Evolutionary conservation across 2,888 invertebrate genomes (phyloP), one percentile per base, ranked within the genome.

Genomic region (Pollenia griseotomentosa): DNA sequence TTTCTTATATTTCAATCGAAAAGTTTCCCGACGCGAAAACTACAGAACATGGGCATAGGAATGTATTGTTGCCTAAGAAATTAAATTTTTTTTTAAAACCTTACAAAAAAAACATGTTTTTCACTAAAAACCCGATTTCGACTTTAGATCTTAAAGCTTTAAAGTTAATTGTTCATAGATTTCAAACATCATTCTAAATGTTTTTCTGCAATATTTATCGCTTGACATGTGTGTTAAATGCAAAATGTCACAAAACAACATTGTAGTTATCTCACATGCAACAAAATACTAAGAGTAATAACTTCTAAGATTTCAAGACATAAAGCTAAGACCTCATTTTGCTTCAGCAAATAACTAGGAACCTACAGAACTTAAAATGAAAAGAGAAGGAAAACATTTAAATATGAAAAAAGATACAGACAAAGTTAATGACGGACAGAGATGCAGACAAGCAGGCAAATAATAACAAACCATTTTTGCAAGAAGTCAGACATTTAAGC

Each of bases 401-500:
- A 57, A 42, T 42, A 51, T 16, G n/a, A 46, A 63, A 33, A 33
- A 33, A 33, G 6, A 4, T 33, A 16, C 48, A 61, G 48, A 63
- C 55, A 48, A n/a, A 59, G 3, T 53, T 44, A 70, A 68, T 11
- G 65, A 71, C 12, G 9, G 44, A 40, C 61, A 79, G 46, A 57
- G 48, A 19, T 1, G 51, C 7, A 14, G 16, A 78, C 44, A 46
- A 19, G n/a, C 46, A 53, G 12, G 46, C 63, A 48, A 48, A n/a
- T 23, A 44, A 16, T 14, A 71, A 11, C 51, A 42, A 48, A 51
- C 23, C 23, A 2, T 9, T 42, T 10, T 2, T 14, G 48, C 10
- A 57, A 48, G 57, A 74, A 68, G 8, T 16, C n/a, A 70, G 42
- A 71, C 48, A 71, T 71, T 81, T 71, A 71, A 81, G 71, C 53